These are phyloP conservation scores for Suillia variegata DNA, from an alignment of 2,888 invertebrate genomes.

Conservation along the genomic window DNA sequence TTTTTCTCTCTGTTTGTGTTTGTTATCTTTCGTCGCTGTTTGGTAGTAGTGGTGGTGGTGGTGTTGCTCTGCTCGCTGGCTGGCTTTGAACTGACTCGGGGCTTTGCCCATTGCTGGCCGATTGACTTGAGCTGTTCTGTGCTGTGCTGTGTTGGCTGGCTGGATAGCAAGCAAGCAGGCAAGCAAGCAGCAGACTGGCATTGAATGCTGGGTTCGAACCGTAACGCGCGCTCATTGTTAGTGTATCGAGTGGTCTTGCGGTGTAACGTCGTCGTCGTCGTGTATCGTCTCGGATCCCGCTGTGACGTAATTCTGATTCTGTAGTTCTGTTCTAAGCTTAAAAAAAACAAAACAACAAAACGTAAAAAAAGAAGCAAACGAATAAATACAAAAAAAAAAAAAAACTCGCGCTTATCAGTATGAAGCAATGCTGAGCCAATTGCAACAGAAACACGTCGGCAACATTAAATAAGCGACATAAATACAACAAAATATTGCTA, in stretches of 20 bases:
- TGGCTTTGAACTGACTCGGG: no score
- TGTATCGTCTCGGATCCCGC: no score
- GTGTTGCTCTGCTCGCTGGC: no score
- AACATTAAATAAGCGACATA: no score
- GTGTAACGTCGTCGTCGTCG: slow-evolving; percentile 36
- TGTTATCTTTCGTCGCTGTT: no score
- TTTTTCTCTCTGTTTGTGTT: slow-evolving; percentile 3
- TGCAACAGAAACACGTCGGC: neutral
- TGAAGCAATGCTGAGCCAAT: no score
- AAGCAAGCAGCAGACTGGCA: no score
- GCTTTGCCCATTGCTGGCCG: no score
- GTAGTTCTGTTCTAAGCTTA: neutral
- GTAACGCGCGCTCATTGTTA: slow-evolving; percentile 24
- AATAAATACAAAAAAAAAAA: no score
- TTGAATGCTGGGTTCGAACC: slow-evolving; percentile 1
- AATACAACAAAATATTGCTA: no score
- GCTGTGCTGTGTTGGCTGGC: slow-evolving; percentile 5
- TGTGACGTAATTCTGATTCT: slow-evolving; percentile 25
- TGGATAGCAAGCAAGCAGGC: slow-evolving; percentile 13
- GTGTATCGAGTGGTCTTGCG: slow-evolving; percentile 39
- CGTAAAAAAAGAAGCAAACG: neutral
- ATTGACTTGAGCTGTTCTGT: neutral
- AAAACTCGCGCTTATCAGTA: neutral
- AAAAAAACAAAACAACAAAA: neutral
- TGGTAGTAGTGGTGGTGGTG: no score